Evolutionary conservation across 2,113 vertebrate genomes (phyloP), one percentile per base, ranked within the genome.

Genomic region (Ameiurus melas): DNA sequence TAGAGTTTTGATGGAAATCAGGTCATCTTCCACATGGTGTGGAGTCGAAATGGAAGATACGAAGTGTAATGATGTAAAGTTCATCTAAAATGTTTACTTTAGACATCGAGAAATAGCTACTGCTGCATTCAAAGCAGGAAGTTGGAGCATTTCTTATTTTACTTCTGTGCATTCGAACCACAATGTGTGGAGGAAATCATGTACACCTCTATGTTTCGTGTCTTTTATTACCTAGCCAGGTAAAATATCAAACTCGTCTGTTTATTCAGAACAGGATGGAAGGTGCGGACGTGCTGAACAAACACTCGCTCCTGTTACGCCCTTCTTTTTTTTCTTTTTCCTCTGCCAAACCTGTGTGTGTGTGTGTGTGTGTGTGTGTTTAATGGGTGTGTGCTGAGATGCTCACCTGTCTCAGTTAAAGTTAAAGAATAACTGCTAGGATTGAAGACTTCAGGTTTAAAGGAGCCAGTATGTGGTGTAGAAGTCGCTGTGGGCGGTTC

Each of bases 321-420:
- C 25, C n/a, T 30, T 39, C 39, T 39, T 53, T 55, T 33, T 33
- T 6, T 53, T 33, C 17, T 51, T 33, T 30, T 12, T 20, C 9
- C 20, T 47, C 33, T 57, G 62, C 47, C 7, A 39, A 71, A 82
- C 20, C 14, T 0, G 62, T 51, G 7, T 60, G 60, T 27, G 80
- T 66, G n/a, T 64, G 14, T 60, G 60, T 27, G 80, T 66, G n/a
- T 25, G 71, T 88, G 88, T 88, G 71, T 86, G 53, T 60, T 83
- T 81, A 81, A 75, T 19, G 71, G 83, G 86, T 77, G 88, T 89
- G 80, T 57, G 20, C 83, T 25, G 55, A 60, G n/a, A 30, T 83
- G 47, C 75, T 71, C 43, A 30, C 43, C 47, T 77, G 64, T 81
- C 51, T 87, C 83, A 43, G 39, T 71, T 83, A 83, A 39, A 43